Evolutionary conservation across 1,140 invertebrate genomes (phyloP).

Genomic region (Rhagoletis pomonella): DNA sequence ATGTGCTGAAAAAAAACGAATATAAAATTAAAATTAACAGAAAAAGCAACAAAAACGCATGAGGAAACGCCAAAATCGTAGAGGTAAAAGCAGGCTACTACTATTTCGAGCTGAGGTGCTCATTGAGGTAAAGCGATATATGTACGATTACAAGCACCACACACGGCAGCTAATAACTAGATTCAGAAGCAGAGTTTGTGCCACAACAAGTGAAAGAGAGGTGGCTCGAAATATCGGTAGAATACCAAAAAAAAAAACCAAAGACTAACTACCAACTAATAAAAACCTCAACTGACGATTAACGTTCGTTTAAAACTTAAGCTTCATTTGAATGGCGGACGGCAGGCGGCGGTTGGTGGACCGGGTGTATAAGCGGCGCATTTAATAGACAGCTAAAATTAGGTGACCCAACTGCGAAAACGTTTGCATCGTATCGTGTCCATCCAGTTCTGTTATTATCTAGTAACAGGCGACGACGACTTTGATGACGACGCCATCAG

Average conservation of each 20-base stretch:
- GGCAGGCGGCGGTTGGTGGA: not conserved
- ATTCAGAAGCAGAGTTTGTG: not conserved
- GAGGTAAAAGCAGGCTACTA: not conserved
- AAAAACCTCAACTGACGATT: constrained; percentile 14
- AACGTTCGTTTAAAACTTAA: not conserved
- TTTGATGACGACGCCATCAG: no score
- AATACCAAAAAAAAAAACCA: not conserved
- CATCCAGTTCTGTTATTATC: constrained; percentile 18
- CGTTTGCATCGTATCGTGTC: not conserved
- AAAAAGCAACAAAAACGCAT: not conserved
- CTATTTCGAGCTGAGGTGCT: not conserved
- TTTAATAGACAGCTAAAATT: constrained; percentile 12
- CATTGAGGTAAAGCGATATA: not conserved
- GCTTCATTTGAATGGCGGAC: no score
- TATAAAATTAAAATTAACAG: not conserved
- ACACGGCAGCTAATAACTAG: not conserved
- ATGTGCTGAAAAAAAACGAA: not conserved
- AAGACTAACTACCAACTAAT: not conserved
- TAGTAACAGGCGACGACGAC: constrained; percentile 23
- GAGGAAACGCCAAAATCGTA: not conserved
- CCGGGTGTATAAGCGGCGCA: not conserved
- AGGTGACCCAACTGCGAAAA: constrained; percentile 36
- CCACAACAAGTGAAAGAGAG: constrained; percentile 23
- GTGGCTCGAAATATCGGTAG: not conserved
- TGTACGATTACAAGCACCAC: not conserved